Evolutionary conservation across 2,797 vertebrate species (phyloP).

Genomic region (Rhinatrema bivittatum): DNA sequence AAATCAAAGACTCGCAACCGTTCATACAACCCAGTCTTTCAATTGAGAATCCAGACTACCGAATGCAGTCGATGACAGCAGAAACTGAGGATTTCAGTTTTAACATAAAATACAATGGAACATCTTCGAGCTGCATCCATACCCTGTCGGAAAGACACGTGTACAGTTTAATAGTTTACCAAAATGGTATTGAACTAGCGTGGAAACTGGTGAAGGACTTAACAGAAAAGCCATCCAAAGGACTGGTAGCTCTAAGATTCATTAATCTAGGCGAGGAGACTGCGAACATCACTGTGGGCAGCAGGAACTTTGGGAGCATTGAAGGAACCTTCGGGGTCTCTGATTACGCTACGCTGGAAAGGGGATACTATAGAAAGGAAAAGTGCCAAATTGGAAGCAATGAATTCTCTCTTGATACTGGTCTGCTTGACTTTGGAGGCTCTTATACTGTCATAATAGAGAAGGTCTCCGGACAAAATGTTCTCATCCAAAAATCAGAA

Average conservation of each 20-base stretch:
- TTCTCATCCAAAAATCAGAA: constrained; percentile 51
- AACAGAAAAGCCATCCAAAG: constrained; percentile 44
- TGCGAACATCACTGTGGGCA: constrained; percentile 56
- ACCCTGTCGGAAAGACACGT: constrained; percentile 45
- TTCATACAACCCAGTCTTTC: constrained; percentile 49
- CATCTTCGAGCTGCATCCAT: constrained; percentile 27
- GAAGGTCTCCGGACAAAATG: constrained; percentile 39
- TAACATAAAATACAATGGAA: constrained; percentile 29
- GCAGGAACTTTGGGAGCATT: constrained; percentile 25
- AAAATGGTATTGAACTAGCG: constrained; percentile 18
- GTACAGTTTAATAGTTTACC: constrained; percentile 69
- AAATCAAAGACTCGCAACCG: constrained; percentile 28
- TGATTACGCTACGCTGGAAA: constrained; percentile 36
- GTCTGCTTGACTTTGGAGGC: constrained; percentile 79
- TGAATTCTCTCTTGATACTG: constrained; percentile 56
- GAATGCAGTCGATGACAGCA: constrained; percentile 48
- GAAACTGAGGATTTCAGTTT: constrained; percentile 31
- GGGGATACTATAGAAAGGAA: constrained; percentile 48
- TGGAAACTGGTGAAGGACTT: constrained; percentile 68
- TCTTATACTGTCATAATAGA: constrained; percentile 73
- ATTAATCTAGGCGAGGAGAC: constrained; percentile 61
- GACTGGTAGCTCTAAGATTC: constrained; percentile 65
- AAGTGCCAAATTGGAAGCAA: constrained; percentile 28
- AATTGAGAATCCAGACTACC: constrained; percentile 75
- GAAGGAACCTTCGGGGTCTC: constrained; percentile 48